A percentile compares a stretch with the other conserved stretches of the same genome.
phyloP scores from a whole-genome alignment of 2,113 vertebrate species.

The Myrmecophaga tridactyla region DNA sequence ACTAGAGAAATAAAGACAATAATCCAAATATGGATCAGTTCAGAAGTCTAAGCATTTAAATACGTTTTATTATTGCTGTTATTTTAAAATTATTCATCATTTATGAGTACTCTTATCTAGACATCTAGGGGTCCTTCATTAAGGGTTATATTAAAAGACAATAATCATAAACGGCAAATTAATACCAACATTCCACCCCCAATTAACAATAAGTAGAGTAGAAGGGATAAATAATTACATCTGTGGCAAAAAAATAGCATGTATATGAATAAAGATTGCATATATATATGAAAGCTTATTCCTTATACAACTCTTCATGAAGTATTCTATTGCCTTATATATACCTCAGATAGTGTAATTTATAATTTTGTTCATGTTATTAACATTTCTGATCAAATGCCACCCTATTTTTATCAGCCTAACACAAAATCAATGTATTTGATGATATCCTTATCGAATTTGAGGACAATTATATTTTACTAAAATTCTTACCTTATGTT shows the following conservation, averaged over 20 bases:
- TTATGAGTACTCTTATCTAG: not conserved
- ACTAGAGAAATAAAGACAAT: not conserved
- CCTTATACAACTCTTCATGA: not conserved
- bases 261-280: no score
- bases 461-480: conserved; percentile 1
- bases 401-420: not conserved
- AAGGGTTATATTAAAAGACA: conserved; percentile 33
- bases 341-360: not conserved
- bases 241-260: not conserved
- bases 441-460: not conserved
- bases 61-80: not conserved
- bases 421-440: not conserved
- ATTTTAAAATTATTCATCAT: conserved; percentile 10
- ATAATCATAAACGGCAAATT: conserved; percentile 2
- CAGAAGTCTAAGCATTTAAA: not conserved
- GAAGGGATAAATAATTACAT: not conserved
- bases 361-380: not conserved
- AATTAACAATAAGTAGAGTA: not conserved
- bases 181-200: not conserved
- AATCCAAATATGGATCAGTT: conserved; percentile 9
- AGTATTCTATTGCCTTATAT: not conserved
- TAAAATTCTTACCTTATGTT: conserved; percentile 19
- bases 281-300: not conserved
- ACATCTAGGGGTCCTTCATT: not conserved
- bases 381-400: conserved; percentile 8